Percentiles rank a stretch among this genome's conserved stretches.
phyloP scores from a whole-genome alignment of 1,140 invertebrate species.

The Leguminivora glycinivorella region DNA sequence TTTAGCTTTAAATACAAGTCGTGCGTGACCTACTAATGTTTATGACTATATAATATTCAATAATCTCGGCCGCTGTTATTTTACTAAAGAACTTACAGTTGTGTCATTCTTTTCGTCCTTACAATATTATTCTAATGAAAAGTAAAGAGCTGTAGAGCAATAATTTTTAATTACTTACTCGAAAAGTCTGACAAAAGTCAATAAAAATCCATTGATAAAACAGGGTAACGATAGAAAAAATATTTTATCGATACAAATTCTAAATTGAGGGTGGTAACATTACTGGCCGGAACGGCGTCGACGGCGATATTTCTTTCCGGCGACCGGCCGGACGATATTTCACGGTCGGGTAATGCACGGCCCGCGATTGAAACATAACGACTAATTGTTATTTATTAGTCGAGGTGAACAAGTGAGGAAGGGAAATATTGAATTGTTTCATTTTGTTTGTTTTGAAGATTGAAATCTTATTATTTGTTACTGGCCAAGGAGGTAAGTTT shows the following conservation, averaged over 20 bases:
- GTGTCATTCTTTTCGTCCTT: too few species aligned
- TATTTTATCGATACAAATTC: not conserved
- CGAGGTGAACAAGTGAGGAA: conserved; percentile 22
- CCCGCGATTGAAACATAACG: conserved; percentile 27
- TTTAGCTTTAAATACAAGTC: too few species aligned
- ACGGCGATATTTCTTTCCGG: conserved; percentile 28
- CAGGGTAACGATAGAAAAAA: too few species aligned
- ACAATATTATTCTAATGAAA: too few species aligned
- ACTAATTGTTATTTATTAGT: conserved; percentile 27
- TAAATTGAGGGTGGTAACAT: not conserved
- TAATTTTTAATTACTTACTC: too few species aligned
- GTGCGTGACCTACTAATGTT: too few species aligned
- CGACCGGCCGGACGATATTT: conserved; percentile 27
- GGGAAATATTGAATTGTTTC: conserved; percentile 10
- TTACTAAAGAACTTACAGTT: too few species aligned
- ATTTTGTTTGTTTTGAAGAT: not conserved
- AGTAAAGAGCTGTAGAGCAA: too few species aligned
- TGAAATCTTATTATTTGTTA: not conserved
- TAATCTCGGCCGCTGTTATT: too few species aligned
- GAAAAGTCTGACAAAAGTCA: too few species aligned
- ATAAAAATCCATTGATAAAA: too few species aligned
- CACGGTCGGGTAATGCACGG: conserved; percentile 23
- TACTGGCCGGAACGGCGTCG: conserved; percentile 10
- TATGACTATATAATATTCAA: too few species aligned
- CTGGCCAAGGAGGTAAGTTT: not conserved